Conservation (phyloP, 2,888 invertebrate genomes). For the Nymphalis c-album region DNA sequence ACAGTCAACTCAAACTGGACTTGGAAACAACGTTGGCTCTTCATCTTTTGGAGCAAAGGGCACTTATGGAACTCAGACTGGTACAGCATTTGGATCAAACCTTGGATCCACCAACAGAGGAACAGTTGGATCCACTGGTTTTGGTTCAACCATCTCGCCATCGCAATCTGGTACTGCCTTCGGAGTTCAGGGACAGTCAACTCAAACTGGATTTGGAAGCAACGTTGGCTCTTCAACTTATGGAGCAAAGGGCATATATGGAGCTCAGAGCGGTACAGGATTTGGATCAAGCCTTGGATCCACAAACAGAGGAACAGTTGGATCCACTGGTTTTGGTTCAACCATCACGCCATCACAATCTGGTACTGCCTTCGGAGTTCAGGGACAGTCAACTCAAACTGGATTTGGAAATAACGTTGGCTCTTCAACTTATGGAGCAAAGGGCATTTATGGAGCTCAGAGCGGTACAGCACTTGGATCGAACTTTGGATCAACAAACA, state of each 20-base stretch:
- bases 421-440: slow-evolving; percentile 19
- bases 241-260: neutral
- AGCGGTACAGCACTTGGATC: slow-evolving; percentile 41
- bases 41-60: neutral
- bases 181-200: slow-evolving; percentile 39
- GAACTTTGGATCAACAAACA: slow-evolving; percentile 37
- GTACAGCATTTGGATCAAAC: too few relatives aligned
- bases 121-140: neutral
- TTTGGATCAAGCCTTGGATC: too few relatives aligned
- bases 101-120: too few relatives aligned
- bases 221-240: neutral
- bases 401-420: slow-evolving; percentile 26
- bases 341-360: neutral
- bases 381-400: slow-evolving; percentile 45
- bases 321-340: too few relatives aligned
- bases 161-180: neutral
- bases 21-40: neutral
- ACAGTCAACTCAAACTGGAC: slow-evolving; percentile 38
- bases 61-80: neutral
- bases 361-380: slow-evolving; percentile 31
- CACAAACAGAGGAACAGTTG: too few relatives aligned
- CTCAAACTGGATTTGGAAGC: slow-evolving; percentile 30
- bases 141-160: neutral
- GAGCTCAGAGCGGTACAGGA: neutral
- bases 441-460: slow-evolving; percentile 31